Base-by-base conservation (phyloP, 2,888 invertebrate genomes). In the Eulithis prunata region DNA sequence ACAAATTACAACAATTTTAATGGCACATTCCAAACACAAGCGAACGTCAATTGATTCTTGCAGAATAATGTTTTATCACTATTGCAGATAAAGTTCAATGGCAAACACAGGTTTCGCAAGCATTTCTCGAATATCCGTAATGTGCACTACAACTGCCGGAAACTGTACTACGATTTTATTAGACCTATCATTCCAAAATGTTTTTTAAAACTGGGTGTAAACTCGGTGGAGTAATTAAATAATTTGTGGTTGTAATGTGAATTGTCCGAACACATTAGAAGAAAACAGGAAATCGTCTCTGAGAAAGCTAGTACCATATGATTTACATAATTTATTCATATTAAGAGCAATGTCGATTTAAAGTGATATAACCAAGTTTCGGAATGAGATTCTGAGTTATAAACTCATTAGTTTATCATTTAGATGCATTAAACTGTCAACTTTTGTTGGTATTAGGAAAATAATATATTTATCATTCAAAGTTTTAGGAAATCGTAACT, bases 251-350 rank as follows among this genome's bases (percentile, higher is more conserved):
- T 81, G 82, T 85, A 84, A 86, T 57, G 52, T 59, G 38, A 6
- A 62, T 58, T 62, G 58, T 62, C 52, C 58, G 62, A 62, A 41
- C 58, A 45, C 84, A 90, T 90, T 90, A 90, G 84, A 80, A 80
- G 80, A 85, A 88, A 90, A 88, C 89, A 87, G 83, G 88, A 90
- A 89, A 90, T 87, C 90, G 90, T 91, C 91, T 47, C 90, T 89
- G 87, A 90, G 88, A 89, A 90, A 92, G 89, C 90, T 87, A 90
- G 87, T 88, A 84, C 87, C 87, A 83, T 88, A 89, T 87, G 87
- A 92, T 92, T 91, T 91, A 90, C 91, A 91, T 92, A 92, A 91
- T 91, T 91, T 92, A 91, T 91, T 88, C 91, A 82, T 71, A 70
- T 73, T 75, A 75, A 49, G 72, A 68, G 57, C 53, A 73, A 73